Percentiles rank a stretch among this genome's conserved stretches.
phyloP scores from a whole-genome alignment of 2,113 vertebrate species.

The Cyrtonyx montezumae region DNA sequence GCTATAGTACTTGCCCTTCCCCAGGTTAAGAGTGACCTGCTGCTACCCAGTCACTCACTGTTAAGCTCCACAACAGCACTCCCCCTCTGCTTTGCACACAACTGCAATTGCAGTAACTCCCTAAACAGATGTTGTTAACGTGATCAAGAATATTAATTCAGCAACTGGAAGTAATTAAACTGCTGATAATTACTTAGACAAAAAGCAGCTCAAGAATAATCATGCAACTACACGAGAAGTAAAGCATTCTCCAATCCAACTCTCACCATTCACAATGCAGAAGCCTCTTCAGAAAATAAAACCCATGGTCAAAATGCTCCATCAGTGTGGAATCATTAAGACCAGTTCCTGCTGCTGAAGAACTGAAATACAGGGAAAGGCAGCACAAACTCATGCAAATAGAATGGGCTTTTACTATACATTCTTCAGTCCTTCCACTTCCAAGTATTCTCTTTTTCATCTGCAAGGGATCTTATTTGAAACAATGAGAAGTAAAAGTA shows the following conservation, averaged over 20 bases:
- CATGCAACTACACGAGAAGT: not conserved
- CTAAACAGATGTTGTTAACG: not conserved
- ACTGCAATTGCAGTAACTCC: not conserved
- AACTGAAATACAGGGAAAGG: not conserved
- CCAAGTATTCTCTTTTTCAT: not conserved
- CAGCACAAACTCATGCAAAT: not conserved
- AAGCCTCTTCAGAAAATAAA: not conserved
- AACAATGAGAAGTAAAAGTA: not conserved
- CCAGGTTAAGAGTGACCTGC: not conserved
- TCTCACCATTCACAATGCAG: not conserved
- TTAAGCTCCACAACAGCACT: not conserved
- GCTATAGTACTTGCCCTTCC: not conserved
- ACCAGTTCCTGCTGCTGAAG: not conserved
- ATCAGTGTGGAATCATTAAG: not conserved
- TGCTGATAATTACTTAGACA: not conserved
- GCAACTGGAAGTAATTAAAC: not conserved
- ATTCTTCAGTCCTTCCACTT: not conserved
- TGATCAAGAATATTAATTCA: not conserved
- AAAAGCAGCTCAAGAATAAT: constrained; percentile 5
- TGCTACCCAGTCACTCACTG: not conserved
- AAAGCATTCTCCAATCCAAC: not conserved
- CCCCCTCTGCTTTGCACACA: not conserved
- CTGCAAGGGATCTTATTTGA: not conserved
- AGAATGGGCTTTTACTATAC: not conserved
- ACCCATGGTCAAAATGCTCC: not conserved